phyloP scores from a whole-genome alignment of 2,888 invertebrate genomes.

The Drosophila eohydei region DNA sequence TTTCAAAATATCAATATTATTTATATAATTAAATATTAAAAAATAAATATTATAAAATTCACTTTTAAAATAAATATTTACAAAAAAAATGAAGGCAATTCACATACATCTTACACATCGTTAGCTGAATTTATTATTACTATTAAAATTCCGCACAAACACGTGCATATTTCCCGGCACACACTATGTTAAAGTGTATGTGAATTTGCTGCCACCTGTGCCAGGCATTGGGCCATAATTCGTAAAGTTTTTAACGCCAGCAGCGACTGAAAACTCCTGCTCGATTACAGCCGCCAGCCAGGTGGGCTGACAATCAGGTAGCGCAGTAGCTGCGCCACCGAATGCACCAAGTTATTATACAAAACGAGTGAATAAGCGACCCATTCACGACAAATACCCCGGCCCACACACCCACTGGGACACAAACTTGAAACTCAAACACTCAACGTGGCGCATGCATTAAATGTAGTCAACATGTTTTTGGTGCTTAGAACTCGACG shows the following conservation, averaged over 20 bases:
- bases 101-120: not conserved
- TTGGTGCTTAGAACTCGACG: conserved; percentile 71
- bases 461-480: conserved; percentile 71
- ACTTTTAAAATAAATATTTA: too few relatives aligned
- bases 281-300: conserved; percentile 39
- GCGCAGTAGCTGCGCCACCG: conserved; percentile 2
- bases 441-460: conserved; percentile 36
- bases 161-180: not conserved
- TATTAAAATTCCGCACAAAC: not conserved
- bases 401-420: conserved; percentile 11
- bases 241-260: conserved; percentile 38
- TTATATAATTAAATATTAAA: too few relatives aligned
- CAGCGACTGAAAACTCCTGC: conserved; percentile 27
- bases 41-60: too few relatives aligned
- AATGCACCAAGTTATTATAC: conserved; percentile 49
- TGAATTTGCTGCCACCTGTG: conserved; percentile 38
- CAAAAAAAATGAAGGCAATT: too few relatives aligned
- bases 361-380: conserved; percentile 44
- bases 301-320: conserved; percentile 10
- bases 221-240: conserved; percentile 24
- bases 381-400: conserved; percentile 20
- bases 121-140: not conserved
- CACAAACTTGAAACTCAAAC: conserved; percentile 17
- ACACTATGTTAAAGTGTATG: conserved; percentile 4
- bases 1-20: too few relatives aligned